phyloP scores from a whole-genome alignment of 30 jellyfish, hydroid and myxozoan species.

The Aurelia sp. region DNA sequence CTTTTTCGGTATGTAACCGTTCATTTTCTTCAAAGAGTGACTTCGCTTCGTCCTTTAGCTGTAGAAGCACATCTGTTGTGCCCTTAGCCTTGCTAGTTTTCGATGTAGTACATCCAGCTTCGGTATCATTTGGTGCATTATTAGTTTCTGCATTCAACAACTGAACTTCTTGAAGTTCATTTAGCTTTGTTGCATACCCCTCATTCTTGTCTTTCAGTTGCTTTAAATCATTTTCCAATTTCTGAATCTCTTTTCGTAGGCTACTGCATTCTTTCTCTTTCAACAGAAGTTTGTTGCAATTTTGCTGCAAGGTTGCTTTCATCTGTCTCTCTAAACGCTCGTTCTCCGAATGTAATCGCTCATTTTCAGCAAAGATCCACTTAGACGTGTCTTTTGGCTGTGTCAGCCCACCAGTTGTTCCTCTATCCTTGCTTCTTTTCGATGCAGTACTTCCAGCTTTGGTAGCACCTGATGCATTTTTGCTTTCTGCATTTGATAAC shows the following conservation, averaged over 20 bases:
- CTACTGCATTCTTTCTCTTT: neutral
- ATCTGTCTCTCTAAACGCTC: neutral
- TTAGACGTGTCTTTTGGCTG: neutral
- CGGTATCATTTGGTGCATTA: neutral
- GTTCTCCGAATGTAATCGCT: slow-evolving; percentile 2
- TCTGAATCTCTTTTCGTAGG: neutral
- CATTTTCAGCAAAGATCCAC: slow-evolving; percentile 1
- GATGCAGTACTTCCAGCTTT: neutral
- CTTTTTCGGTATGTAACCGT: neutral
- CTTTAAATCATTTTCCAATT: neutral
- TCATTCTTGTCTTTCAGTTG: neutral
- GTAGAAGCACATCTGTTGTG: neutral
- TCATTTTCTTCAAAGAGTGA: slow-evolving; percentile 18
- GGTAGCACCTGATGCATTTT: neutral
- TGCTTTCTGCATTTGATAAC: neutral
- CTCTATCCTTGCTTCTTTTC: neutral
- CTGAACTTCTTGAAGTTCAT: neutral
- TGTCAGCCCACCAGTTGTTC: neutral
- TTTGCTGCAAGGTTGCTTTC: neutral
- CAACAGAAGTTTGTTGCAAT: neutral
- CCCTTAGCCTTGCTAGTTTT: neutral
- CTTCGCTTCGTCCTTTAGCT: neutral
- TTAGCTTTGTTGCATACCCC: neutral
- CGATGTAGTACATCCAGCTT: neutral
- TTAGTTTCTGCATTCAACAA: neutral